Percentiles rank a stretch among this genome's conserved stretches.
Conservation (phyloP, 2,113 vertebrate species). For the Eptatretus burgeri region DNA sequence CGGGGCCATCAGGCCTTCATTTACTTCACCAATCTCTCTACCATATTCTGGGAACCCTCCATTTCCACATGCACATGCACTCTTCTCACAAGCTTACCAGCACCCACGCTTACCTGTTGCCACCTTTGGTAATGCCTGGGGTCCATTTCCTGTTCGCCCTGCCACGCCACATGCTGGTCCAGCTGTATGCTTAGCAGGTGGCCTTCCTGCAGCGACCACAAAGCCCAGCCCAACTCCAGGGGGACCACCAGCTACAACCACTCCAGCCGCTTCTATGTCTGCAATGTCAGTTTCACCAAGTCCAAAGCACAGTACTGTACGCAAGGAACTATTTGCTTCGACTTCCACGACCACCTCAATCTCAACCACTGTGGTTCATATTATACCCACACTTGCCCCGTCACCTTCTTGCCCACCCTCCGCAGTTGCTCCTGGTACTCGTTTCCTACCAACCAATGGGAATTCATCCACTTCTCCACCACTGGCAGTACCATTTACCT, state of each 20-base stretch:
- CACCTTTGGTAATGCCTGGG: conserved; percentile 90
- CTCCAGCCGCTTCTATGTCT: conserved; percentile 24
- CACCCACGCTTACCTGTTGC: conserved; percentile 92
- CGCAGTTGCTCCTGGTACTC: conserved; percentile 21
- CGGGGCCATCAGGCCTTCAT: conserved; percentile 48
- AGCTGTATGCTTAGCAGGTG: not conserved
- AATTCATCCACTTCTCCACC: conserved; percentile 28
- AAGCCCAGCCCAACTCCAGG: conserved; percentile 12
- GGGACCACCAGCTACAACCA: conserved; percentile 17
- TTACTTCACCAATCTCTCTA: conserved; percentile 58
- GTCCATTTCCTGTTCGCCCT: conserved; percentile 82
- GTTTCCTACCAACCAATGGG: conserved; percentile 17
- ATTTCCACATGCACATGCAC: conserved; percentile 25
- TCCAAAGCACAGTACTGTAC: conserved; percentile 52
- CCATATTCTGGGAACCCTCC: conserved; percentile 66
- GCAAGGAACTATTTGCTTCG: conserved; percentile 62
- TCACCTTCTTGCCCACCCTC: conserved; percentile 26
- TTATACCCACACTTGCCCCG: conserved; percentile 21
- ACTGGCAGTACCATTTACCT: conserved; percentile 25
- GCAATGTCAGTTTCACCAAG: conserved; percentile 21
- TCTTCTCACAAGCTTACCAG: conserved; percentile 91
- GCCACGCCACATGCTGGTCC: conserved; percentile 37
- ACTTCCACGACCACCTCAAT: conserved; percentile 36
- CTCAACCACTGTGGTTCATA: conserved; percentile 15
- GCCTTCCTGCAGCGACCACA: not conserved